Percentiles rank a stretch among this genome's conserved stretches.
Evolutionary conservation across 2,888 invertebrate genomes (phyloP).

Genomic region (Caenorhabditis panamensis): DNA sequence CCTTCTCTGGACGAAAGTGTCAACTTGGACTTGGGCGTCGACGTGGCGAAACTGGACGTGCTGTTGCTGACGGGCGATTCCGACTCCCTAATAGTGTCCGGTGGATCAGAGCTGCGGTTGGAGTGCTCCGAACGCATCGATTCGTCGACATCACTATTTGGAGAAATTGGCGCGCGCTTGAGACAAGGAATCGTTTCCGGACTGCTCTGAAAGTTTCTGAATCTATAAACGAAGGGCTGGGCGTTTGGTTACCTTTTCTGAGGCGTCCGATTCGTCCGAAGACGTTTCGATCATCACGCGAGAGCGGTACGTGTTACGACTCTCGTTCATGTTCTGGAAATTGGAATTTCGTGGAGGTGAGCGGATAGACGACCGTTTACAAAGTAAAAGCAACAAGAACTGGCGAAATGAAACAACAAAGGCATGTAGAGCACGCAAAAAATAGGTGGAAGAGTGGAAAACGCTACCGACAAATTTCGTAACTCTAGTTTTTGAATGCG

Average conservation of each 20-base stretch:
- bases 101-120: background rate
- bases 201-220: background rate
- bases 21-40: slow-evolving; percentile 47
- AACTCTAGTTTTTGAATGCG: too few species aligned
- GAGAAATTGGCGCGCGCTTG: background rate
- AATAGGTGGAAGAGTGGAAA: too few species aligned
- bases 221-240: too few species aligned
- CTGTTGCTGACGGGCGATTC: background rate
- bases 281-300: slow-evolving; percentile 23
- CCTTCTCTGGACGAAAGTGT: background rate
- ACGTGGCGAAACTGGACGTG: slow-evolving; percentile 38
- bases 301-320: slow-evolving; percentile 3
- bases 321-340: background rate
- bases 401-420: too few species aligned
- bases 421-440: too few species aligned
- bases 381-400: too few species aligned
- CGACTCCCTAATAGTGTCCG: background rate
- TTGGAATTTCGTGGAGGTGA: too few species aligned
- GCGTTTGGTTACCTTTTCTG: background rate
- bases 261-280: slow-evolving; percentile 12
- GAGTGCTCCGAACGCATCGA: slow-evolving; percentile 11
- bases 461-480: too few species aligned
- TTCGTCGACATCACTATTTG: background rate
- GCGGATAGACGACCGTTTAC: too few species aligned
- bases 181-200: background rate